Evolutionary conservation across 92 coral and sea anemone genomes (phyloP).

Genomic region (Micromussa lordhowensis): DNA sequence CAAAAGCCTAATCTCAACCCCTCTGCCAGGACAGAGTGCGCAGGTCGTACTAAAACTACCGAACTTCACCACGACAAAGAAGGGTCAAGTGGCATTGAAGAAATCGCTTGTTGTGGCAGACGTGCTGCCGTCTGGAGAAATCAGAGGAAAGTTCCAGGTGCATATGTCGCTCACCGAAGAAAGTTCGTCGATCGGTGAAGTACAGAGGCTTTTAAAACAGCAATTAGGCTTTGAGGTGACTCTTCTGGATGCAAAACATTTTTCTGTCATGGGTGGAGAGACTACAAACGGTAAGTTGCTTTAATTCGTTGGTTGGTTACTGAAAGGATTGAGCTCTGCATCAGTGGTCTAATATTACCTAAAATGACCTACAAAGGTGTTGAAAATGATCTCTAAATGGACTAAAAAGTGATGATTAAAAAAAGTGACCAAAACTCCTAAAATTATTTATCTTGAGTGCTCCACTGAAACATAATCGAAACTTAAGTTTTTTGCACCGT

Average conservation of each 20-base stretch:
- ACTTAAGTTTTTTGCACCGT: conserved; percentile 1
- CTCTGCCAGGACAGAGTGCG: too few species aligned
- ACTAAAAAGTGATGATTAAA: background rate
- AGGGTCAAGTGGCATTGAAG: too few species aligned
- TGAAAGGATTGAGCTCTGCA: background rate
- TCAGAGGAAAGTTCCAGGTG: conserved; percentile 40
- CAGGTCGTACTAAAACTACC: too few species aligned
- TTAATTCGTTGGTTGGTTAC: conserved; percentile 3
- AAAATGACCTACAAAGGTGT: background rate
- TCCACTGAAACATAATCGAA: background rate
- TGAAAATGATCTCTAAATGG: conserved; percentile 1
- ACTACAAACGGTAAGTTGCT: background rate
- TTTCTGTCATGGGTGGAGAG: too few species aligned
- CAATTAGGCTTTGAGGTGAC: too few species aligned
- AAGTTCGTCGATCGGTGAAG: conserved; percentile 23
- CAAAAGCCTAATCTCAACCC: too few species aligned
- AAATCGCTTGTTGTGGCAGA: conserved; percentile 25
- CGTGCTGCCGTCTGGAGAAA: conserved; percentile 40
- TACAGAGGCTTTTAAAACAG: background rate
- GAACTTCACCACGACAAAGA: too few species aligned
- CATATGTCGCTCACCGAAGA: conserved; percentile 22
- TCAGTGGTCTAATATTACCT: background rate
- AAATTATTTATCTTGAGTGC: background rate
- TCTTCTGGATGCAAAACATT: too few species aligned
- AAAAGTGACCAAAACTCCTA: conserved; percentile 2